Conservation (phyloP, 2,113 vertebrate genomes). For the Pachypanchax playfairii region DNA sequence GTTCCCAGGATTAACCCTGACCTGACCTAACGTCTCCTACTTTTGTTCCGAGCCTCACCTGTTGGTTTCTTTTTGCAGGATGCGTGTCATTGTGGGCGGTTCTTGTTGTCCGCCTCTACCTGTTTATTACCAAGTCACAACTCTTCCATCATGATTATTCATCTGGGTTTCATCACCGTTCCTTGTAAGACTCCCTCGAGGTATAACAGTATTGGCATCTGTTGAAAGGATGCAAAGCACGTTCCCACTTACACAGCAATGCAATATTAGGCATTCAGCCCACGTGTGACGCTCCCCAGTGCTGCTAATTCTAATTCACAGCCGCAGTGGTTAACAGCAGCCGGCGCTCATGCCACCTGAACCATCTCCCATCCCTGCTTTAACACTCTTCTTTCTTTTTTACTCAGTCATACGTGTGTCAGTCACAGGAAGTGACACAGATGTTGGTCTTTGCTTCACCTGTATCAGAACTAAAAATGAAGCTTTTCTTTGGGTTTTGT, state of each 20-base stretch:
- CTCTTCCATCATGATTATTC: conserved; percentile 16
- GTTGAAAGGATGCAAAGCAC: conserved; percentile 28
- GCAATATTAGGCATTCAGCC: conserved; percentile 30
- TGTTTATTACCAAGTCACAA: conserved; percentile 6
- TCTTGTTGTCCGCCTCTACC: not conserved
- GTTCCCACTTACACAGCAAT: conserved; percentile 39
- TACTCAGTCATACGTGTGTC: not conserved
- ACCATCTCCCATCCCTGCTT: not conserved
- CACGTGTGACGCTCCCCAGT: conserved; percentile 19
- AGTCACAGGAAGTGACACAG: not conserved
- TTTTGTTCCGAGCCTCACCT: too few species aligned
- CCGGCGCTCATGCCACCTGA: conserved; percentile 16
- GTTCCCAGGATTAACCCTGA: too few species aligned
- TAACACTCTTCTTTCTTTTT: not conserved
- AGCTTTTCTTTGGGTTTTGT: too few species aligned
- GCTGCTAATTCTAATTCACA: conserved; percentile 55
- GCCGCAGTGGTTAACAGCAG: conserved; percentile 6
- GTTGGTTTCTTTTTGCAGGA: not conserved
- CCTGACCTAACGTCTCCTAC: too few species aligned
- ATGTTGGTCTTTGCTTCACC: too few species aligned
- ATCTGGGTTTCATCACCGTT: not conserved
- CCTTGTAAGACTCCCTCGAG: not conserved
- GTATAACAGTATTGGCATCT: conserved; percentile 1
- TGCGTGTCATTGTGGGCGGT: not conserved
- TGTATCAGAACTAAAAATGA: too few species aligned